These are phyloP conservation scores for Protaetia brevitarsis DNA, from an alignment of 1,140 invertebrate genomes.

Conservation along the genomic window DNA sequence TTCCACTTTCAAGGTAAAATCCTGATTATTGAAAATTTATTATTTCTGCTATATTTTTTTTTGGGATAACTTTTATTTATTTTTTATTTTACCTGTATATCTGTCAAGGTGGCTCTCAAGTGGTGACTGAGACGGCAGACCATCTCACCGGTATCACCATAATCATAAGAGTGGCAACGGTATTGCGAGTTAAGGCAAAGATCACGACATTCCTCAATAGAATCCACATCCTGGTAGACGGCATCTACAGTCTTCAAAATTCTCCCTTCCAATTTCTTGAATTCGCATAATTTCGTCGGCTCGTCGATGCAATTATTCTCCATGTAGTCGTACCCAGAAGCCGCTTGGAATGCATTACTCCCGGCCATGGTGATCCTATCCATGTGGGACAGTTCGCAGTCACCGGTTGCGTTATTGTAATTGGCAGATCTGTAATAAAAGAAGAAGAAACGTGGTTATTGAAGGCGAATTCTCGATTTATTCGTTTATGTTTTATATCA, in stretches of 20 bases:
- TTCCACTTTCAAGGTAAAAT: too few relatives aligned
- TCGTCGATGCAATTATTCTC: conserved; percentile 90
- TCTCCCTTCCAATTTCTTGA: conserved; percentile 80
- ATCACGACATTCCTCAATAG: conserved; percentile 81
- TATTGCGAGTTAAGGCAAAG: conserved; percentile 82
- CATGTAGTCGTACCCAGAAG: conserved; percentile 75
- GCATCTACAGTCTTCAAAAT: conserved; percentile 93
- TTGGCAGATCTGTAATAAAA: conserved; percentile 74
- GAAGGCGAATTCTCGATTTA: too few relatives aligned
- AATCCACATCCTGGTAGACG: conserved; percentile 85
- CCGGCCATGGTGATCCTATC: conserved; percentile 82
- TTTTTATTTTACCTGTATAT: conserved; percentile 83
- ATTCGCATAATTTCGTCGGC: conserved; percentile 87
- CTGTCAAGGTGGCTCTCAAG: conserved; percentile 79
- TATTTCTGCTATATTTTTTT: too few relatives aligned
- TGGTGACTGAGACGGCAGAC: conserved; percentile 91
- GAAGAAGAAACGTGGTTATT: background rate
- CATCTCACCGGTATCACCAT: conserved; percentile 87
- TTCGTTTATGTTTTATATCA: too few relatives aligned
- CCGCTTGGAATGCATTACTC: conserved; percentile 67
- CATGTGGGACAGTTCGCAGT: conserved; percentile 86
- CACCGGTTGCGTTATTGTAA: conserved; percentile 79
- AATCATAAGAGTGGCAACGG: conserved; percentile 89
- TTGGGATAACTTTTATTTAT: too few relatives aligned
- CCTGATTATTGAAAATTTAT: too few relatives aligned